Base-by-base conservation (phyloP, 1,140 invertebrate species). In the Formica exsecta region DNA sequence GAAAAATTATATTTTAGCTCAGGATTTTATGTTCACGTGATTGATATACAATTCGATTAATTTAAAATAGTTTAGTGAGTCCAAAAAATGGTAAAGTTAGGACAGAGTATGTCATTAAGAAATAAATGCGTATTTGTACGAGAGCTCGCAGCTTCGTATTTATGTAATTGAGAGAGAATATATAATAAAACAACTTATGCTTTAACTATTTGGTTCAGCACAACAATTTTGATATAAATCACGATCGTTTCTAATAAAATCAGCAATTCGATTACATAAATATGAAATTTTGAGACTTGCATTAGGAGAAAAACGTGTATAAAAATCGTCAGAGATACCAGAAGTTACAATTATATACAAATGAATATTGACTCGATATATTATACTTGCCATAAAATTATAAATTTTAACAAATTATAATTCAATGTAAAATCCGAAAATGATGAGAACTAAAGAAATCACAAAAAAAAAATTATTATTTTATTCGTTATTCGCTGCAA, bases 231-330 rank as follows among this genome's bases (percentile, higher is more conserved):
- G 8, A 51, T 48, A 29, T 25, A 41, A 25, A 5, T 77, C 41
- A 64, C 13, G 59, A 36, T 36, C 38, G 61, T 65, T 65, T 65
- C 61, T 77, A 77, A n/a, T 77, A 64, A 64, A 77, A 79, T 79
- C 41, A 79, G 41, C 41, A 11, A 66, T 48, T 79, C 61, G 29
- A 79, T 66, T 44, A 62, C 61, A 29, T 65, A 38, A 51, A 66
- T 36, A 8, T 79, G 29, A 51, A 51, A 64, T 19, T 66, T 66
- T 13, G 59, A 36, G 51, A 66, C 7, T 32, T 44, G 38, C 41
- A 44, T 1, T 29, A 59, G n/a, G n/a, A 36, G 16, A 29, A 25
- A 44, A 13, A 48, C 13, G 2, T 38, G 38, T 48, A 38, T 22
- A 57, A 77, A 57, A 77, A 62, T 65, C 29, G 29, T 65, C 19